These are phyloP conservation scores for Drosophila suzukii DNA, from an alignment of 1,140 invertebrate genomes.

Conservation along the genomic window DNA sequence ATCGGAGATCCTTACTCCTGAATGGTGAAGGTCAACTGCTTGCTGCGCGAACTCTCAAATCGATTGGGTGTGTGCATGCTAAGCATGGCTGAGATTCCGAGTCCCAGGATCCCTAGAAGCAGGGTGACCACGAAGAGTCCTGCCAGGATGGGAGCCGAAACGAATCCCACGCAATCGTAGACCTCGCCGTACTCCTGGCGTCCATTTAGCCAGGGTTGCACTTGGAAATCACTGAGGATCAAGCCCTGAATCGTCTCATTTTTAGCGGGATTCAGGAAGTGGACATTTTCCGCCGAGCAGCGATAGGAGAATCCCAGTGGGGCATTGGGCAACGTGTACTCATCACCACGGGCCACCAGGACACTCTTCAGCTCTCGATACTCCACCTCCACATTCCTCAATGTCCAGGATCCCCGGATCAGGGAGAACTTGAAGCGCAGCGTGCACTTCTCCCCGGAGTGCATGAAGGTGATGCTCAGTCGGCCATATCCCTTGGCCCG, in stretches of 20 bases:
- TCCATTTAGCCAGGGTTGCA: conserved; percentile 86
- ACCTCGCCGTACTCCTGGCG: conserved; percentile 87
- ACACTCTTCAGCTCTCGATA: conserved; percentile 65
- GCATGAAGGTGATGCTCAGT: conserved; percentile 73
- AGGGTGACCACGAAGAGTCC: conserved; percentile 94
- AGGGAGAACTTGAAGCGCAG: conserved; percentile 77
- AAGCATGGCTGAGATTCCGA: conserved; percentile 95
- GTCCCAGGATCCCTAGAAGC: conserved; percentile 90
- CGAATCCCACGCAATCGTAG: conserved; percentile 96
- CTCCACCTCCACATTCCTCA: conserved; percentile 86
- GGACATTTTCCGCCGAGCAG: conserved; percentile 84
- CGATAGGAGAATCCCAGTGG: conserved; percentile 85
- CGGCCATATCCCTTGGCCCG: conserved; percentile 63
- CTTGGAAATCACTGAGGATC: conserved; percentile 85
- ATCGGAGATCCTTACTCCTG: conserved; percentile 86
- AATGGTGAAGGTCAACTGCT: conserved; percentile 93
- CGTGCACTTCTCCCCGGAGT: conserved; percentile 65
- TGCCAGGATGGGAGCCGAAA: conserved; percentile 95
- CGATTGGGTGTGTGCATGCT: conserved; percentile 98
- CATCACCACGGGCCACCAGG: conserved; percentile 69
- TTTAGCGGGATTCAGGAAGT: conserved; percentile 84
- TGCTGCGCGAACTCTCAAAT: conserved; percentile 98
- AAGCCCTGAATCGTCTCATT: conserved; percentile 75
- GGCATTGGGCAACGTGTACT: conserved; percentile 83
- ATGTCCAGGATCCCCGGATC: conserved; percentile 85